Evolutionary conservation across 2,888 invertebrate species (phyloP), one percentile per base, ranked within the genome.

Genomic region (Ferdinandea cuprea): DNA sequence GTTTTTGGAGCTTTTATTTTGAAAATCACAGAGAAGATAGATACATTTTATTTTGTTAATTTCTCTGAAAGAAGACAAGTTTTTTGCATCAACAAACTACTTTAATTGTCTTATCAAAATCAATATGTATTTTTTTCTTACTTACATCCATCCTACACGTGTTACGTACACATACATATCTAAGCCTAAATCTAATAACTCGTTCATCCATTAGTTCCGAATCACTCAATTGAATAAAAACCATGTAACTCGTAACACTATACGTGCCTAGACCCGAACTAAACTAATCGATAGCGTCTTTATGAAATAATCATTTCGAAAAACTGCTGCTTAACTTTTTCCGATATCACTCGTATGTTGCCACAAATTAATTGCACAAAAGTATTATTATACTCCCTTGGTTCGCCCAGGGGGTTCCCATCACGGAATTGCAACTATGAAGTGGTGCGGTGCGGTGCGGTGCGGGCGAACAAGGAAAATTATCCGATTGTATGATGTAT

Each of bases 321-420:
- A 76, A 73, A 52, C 28, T 73, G n/a, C 11, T 21, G 50, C 44
- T 44, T 19, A 78, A 78, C 52, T 66, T 72, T 65, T 30, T 6
- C 40, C 52, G 32, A 30, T 42, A 32, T 21, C 28, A 52, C 52
- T 63, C 35, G 30, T 58, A 30, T 71, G 52, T 58, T 59, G 42
- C 56, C 42, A 35, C 37, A 72, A 66, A 73, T 79, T 79, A 79
- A 73, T 79, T 79, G 73, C 73, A 73, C 37, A 37, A 61, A 59
- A 66, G 37, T 54, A 59, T 52, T 66, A 40, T 66, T 66, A 54
- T 58, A 40, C 46, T 6, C 6, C 30, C 25, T 42, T 8, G 25
- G 17, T 2, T 11, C 25, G 46, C 73, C 58, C 56, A 40, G 9
- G 61, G 59, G 59, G 42, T 59, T 56, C 17, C 54, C 37, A 61